A percentile compares a stretch with the other conserved stretches of the same genome.
Conservation (phyloP, 2,797 vertebrate species). For the Graptemys geographica region DNA sequence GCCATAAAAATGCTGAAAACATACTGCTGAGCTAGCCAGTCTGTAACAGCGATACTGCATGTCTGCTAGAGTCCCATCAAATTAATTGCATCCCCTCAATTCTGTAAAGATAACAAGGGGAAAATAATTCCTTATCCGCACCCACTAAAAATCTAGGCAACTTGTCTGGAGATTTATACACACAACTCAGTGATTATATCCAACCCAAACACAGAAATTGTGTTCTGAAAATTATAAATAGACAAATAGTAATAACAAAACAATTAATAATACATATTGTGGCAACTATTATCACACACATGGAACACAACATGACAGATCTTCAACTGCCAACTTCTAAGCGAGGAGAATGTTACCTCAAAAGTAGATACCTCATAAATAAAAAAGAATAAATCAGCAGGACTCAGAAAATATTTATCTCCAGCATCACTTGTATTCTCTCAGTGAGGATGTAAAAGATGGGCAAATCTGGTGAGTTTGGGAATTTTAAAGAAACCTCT, state of each 20-base stretch:
- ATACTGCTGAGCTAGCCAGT: conserved; percentile 67
- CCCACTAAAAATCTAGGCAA: background rate
- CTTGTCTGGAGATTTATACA: background rate
- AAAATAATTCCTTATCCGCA: background rate
- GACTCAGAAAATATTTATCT: background rate
- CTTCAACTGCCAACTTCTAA: background rate
- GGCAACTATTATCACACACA: background rate
- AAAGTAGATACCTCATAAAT: background rate
- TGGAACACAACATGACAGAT: background rate
- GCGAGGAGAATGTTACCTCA: background rate
- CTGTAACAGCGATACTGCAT: conserved; percentile 46
- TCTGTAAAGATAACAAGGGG: background rate
- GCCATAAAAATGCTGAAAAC: conserved; percentile 74
- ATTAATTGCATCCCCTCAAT: conserved; percentile 29
- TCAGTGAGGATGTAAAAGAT: background rate
- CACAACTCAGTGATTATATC: background rate
- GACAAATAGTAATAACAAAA: background rate
- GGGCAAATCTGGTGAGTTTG: background rate
- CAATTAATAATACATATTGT: background rate
- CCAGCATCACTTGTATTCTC: background rate
- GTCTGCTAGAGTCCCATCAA: background rate
- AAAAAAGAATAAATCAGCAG: background rate
- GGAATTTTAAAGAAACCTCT: background rate
- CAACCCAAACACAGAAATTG: background rate
- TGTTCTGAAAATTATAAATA: background rate